Base-by-base conservation (phyloP, 2,888 invertebrate species). In the Chymomyza fuscimana region DNA sequence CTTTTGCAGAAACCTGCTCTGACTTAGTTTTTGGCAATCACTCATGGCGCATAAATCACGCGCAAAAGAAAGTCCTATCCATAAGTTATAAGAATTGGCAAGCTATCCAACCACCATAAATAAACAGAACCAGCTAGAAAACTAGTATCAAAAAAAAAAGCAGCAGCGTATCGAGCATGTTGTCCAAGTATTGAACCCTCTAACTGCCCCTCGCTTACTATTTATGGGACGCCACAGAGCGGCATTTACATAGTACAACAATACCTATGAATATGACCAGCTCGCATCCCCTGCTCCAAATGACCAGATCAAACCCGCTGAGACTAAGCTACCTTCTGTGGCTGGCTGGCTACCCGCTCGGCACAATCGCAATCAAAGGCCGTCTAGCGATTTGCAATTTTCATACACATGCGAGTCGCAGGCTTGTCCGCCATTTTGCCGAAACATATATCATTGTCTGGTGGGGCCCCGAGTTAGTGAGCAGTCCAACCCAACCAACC, bases 301-400 rank as follows among this genome's bases (percentile, higher is more conserved):
- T 85, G 86, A 82, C 82, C 73, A 65, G 62, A 22, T 56, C 63
- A 63, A 52, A 15, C 52, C 63, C 29, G 25, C 25, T 19, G 52
- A 19, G 16, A 16, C 16, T 19, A 54, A 54, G 19, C 19, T 16
- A 54, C 52, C 52, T 19, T 6, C 7, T 52, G 52, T n/a, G 52
- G 16, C 19, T 5, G 52, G 16, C 19, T 5, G 16, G 5, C 52
- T 52, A 52, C 52, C 52, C 40, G 63, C 61, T 76, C 77, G 76
- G 79, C 84, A 12, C 10, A 25, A 58, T 58, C 40, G 83, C 84
- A 84, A 84, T 84, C 83, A 83, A 83, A 86, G 79, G 84, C 84
- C 84, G 83, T 86, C 86, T 86, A 83, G 86, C 83, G 86, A 81
- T 82, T 82, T 84, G 86, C 86, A 77, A 79, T 82, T 84, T 84